phyloP scores from a whole-genome alignment of 2,888 invertebrate genomes.

The Melipona beecheii region DNA sequence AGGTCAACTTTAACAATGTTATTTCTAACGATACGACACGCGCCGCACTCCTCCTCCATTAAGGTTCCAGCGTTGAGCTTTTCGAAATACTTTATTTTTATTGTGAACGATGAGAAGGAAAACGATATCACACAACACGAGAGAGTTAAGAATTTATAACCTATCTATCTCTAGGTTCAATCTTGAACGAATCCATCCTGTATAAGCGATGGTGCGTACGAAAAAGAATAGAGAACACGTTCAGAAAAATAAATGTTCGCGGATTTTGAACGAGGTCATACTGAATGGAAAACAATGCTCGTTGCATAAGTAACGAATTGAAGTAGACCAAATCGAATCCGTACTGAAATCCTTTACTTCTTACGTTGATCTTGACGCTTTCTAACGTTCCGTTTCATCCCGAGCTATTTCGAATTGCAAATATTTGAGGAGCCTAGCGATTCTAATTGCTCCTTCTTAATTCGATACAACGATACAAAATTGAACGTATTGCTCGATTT shows the following conservation, averaged over 20 bases:
- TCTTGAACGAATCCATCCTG: background rate
- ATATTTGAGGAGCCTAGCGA: conserved; percentile 42
- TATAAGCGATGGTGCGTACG: background rate
- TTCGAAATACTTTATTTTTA: background rate
- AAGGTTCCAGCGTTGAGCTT: background rate
- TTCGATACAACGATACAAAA: background rate
- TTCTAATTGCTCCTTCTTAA: conserved; percentile 15
- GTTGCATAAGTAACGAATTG: conserved; percentile 30
- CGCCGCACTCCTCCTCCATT: background rate
- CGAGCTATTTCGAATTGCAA: conserved; percentile 27
- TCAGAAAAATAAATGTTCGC: background rate
- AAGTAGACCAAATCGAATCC: conserved; percentile 13
- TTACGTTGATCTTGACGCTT: background rate
- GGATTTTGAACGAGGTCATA: conserved; percentile 31
- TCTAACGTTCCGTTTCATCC: background rate
- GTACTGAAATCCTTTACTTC: conserved; percentile 4
- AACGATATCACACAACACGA: background rate
- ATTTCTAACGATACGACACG: conserved; percentile 38
- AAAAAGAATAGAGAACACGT: background rate
- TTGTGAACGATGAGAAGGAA: background rate
- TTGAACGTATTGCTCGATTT: background rate
- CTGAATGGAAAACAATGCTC: conserved; percentile 24
- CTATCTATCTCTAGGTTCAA: background rate
- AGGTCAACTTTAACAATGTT: conserved; percentile 50
- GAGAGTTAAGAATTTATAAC: background rate